phyloP scores from a whole-genome alignment of 2,888 invertebrate species.

The Trypoxylon attenuatum region DNA sequence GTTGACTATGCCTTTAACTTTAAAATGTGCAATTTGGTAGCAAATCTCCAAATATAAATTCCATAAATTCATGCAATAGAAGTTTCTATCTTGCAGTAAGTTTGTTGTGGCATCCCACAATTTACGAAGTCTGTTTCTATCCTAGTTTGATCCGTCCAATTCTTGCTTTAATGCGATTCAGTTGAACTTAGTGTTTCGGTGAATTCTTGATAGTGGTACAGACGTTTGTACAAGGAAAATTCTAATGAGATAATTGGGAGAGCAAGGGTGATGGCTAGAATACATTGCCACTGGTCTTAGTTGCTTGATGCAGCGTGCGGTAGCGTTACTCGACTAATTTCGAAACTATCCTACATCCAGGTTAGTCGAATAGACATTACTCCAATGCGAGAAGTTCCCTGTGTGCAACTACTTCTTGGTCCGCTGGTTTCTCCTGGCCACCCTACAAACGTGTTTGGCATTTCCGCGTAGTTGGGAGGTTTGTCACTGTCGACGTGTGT shows the following conservation, averaged over 20 bases:
- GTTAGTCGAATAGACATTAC: conserved; percentile 52
- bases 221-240: too few species aligned
- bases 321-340: conserved; percentile 48
- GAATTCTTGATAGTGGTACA: too few species aligned
- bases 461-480: conserved; percentile 26
- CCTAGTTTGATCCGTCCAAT: too few species aligned
- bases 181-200: too few species aligned
- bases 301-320: conserved; percentile 27
- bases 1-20: too few species aligned
- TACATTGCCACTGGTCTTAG: conserved; percentile 30
- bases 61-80: too few species aligned
- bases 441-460: conserved; percentile 41
- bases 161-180: too few species aligned
- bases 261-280: conserved; percentile 14
- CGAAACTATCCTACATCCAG: conserved; percentile 47
- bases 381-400: conserved; percentile 30
- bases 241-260: conserved; percentile 6
- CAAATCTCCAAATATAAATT: too few species aligned
- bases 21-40: too few species aligned
- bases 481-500: conserved; percentile 28
- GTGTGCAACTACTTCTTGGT: conserved; percentile 37
- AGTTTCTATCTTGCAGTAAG: too few species aligned
- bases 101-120: too few species aligned
- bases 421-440: conserved; percentile 34
- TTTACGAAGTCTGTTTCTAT: too few species aligned